These are phyloP conservation scores for Avahi laniger DNA, from an alignment of 2,797 vertebrate species.

Conservation along the genomic window DNA sequence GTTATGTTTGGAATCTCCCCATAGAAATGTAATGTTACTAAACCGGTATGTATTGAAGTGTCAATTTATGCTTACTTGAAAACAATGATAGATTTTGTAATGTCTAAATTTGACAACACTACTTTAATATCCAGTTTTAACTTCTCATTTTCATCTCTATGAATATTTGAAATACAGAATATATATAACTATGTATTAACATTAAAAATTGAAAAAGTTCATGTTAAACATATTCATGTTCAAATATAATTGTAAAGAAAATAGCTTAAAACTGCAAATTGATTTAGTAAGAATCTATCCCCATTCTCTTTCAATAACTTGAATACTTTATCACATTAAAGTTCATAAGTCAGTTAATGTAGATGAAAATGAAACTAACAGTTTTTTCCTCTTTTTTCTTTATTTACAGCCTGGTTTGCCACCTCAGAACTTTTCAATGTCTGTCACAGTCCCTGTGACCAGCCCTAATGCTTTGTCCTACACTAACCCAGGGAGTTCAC, in stretches of 20 bases:
- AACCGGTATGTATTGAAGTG: constrained; percentile 39
- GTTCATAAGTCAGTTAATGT: background rate
- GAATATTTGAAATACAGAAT: constrained; percentile 38
- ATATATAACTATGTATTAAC: background rate
- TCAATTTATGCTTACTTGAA: constrained; percentile 50
- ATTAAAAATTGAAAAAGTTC: constrained; percentile 33
- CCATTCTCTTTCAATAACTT: background rate
- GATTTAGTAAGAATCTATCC: constrained; percentile 45
- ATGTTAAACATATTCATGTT: background rate
- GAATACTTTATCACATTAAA: constrained; percentile 43
- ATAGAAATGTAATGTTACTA: constrained; percentile 61
- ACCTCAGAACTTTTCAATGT: constrained; percentile 99
- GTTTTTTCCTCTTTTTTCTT: constrained; percentile 36
- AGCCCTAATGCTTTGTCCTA: constrained; percentile 95
- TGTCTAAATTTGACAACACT: constrained; percentile 9
- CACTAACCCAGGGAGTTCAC: constrained; percentile 92
- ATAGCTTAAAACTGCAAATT: background rate
- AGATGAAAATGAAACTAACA: background rate
- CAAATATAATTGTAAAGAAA: constrained; percentile 52
- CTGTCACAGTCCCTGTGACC: constrained; percentile 97
- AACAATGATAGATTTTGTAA: constrained; percentile 13
- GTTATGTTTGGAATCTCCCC: constrained; percentile 71
- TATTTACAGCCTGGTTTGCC: constrained; percentile 92
- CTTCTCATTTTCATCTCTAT: constrained; percentile 33
- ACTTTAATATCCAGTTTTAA: constrained; percentile 22